Evolutionary conservation across 2,113 vertebrate species (phyloP), one percentile per base, ranked within the genome.

Genomic region (Jaculus jaculus): DNA sequence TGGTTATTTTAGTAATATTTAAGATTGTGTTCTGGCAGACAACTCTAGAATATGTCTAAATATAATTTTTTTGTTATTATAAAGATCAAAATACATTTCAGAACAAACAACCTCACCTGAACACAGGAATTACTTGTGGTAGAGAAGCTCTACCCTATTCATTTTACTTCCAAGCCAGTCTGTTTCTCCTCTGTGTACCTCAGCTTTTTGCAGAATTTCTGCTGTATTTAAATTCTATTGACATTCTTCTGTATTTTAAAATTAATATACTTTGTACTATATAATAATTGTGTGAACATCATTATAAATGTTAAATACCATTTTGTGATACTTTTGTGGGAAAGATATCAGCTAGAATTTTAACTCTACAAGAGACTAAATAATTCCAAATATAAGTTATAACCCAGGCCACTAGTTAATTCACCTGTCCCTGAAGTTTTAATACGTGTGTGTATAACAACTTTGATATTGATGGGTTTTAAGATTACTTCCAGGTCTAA

Each of bases 1-100:
- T 84, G 72, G 47, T 95, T 94, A 82, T 92, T 95, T 84, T 47
- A 92, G 47, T 77, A 66, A 81, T 93, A 96, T 94, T 97, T 97
- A 93, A 94, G 15, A 92, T 87, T 91, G 74, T 90, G 75, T 88
- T 72, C 65, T 9, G 47, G 85, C 91, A 75, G 71, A 30, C 66
- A 58, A 63, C n/a, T 94, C 32, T 81, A n/a, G 54, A 15, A 92
- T 86, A 85, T 72, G 60, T 34, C 74, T 87, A 18, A 82, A 79
- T 91, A 58, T 10, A 87, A 93, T 66, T 54, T 78, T 77, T 37
- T 37, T 84, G 42, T 91, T 37, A 69, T 23, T 89, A 80, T 23
- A 68, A 78, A 91, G 34, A 87, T 79, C 74, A 92, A 93, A 84
- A 74, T 81, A 81, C 42, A 65, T 63, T 87, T 18, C 73, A 79